Base-by-base conservation (phyloP, 2,888 invertebrate species). In the Cancer borealis region DNA sequence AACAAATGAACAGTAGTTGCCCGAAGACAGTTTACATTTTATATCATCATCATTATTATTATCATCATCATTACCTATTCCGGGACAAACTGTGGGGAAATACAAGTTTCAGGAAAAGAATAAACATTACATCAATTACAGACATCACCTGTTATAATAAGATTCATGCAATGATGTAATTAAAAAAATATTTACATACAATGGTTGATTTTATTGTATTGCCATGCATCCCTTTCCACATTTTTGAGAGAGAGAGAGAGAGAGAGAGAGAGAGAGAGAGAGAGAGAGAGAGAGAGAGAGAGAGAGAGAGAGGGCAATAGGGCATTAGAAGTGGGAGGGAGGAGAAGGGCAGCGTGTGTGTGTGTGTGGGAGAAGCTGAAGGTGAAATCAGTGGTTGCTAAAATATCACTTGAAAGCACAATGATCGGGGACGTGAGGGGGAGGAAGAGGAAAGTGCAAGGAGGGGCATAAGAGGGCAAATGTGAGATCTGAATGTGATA, bases 191-290 rank as follows among this genome's bases (percentile, higher is more conserved):
- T 21, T 73, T 26, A 73, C 73, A 26, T 73, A n/a, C n/a, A n/a
- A 73, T 73, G 73, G 26, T 8, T 26, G 54, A 54, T 14, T 54
- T 54, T 14, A 54, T 54, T 54, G 21, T 73, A 10, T 73, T 26
- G 26, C 26, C 73, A 26, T 10, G n/a, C 26, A 8, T n/a, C n/a
- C 66, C 73, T 26, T 17, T 73, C 73, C n/a, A 5, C 8, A 26
- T n/a, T n/a, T n/a, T 47, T 49, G 49, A 49, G 90, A 90, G 90
- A 90, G 49, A 90, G 90, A 90, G 90, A 89, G 47, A 89, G 89
- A 89, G 47, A 89, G 89, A 89, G 21, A 47, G 88, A 47, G 47
- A 47, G 88, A 47, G 47, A 47, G 88, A 47, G 47, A 47, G 47
- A 14, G 60, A 66, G 60, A 73, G 60, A 91, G 91, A 60, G 60